Evolutionary conservation across 2,797 vertebrate species (phyloP), one percentile per base, ranked within the genome.

Genomic region (Sarcoramphus papa): DNA sequence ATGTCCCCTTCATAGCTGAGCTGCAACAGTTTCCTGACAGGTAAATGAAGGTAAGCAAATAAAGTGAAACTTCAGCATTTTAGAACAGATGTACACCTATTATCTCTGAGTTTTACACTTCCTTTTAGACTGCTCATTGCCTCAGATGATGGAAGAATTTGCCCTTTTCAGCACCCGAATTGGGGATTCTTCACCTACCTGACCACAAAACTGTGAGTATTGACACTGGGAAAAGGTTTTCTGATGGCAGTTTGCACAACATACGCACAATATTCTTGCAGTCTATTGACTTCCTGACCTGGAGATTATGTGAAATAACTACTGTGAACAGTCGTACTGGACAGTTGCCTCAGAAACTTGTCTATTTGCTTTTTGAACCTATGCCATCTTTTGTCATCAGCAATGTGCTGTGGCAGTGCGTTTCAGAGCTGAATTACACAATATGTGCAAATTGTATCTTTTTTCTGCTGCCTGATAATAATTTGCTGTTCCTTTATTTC

Each of bases 11-110:
- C 40, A 90, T 13, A 74, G 72, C 43, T 92, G 74, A 91, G 48
- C 41, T 91, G 73, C 85, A 82, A 18, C 53, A 93, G 73, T 90
- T 78, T 95, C 88, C 68, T 96, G 88, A 87, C 69, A 91, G 92
- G 51, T 54, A 74, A 94, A 90, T 78, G 54, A 95, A 94, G 76
- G 40, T 81, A 94, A 73, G 9, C 18, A 80, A 92, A 75, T 85
- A 86, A 43, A 75, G 41, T 81, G 76, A 91, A 50, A 68, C 54
- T 57, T 83, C 31, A 81, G 27, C 15, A 43, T 25, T 79, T 94
- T 25, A 84, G 60, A 89, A 88, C 20, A 65, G 43, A 20, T 19
- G 69, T 70, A 62, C 20, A 33, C 7, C 13, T 48, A 68, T 40
- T 90, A 10, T 90, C 41, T 65, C 67, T 56, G 37, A 41, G 67